Percentiles rank a stretch among this genome's conserved stretches.
phyloP scores from a whole-genome alignment of 2,113 vertebrate genomes.

The Empidonax alnorum region DNA sequence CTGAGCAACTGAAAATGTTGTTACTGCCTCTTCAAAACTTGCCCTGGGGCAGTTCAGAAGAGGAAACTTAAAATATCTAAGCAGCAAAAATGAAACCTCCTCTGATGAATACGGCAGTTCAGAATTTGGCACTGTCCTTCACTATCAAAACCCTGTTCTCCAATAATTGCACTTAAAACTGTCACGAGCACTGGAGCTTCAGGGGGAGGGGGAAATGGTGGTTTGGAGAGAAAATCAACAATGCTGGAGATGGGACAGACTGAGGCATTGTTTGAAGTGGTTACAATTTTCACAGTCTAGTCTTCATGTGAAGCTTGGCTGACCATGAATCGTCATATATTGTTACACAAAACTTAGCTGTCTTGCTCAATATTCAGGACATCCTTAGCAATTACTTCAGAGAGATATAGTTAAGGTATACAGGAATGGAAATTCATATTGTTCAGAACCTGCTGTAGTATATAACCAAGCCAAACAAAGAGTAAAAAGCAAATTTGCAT shows the following conservation, averaged over 20 bases:
- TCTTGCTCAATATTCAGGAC: not conserved
- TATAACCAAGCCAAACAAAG: not conserved
- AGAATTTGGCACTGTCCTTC: not conserved
- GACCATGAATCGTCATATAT: not conserved
- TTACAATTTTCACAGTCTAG: not conserved
- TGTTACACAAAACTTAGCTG: not conserved
- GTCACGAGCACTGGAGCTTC: accelerated
- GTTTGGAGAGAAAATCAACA: not conserved
- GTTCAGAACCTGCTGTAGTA: not conserved
- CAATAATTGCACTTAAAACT: not conserved
- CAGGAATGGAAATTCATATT: not conserved
- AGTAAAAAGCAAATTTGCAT: not conserved
- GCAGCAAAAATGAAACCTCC: not conserved
- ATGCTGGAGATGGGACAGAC: not conserved
- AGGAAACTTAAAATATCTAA: not conserved
- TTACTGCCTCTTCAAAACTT: not conserved
- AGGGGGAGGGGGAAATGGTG: not conserved
- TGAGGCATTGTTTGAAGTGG: not conserved
- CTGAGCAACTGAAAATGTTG: not conserved
- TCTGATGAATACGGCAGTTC: not conserved
- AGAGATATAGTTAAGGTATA: not conserved
- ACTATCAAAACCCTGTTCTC: not conserved
- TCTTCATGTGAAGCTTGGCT: not conserved
- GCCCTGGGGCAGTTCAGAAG: not conserved
- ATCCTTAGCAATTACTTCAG: not conserved